Evolutionary conservation across 2,888 invertebrate genomes (phyloP).

Genomic region (Eristalis tenax): DNA sequence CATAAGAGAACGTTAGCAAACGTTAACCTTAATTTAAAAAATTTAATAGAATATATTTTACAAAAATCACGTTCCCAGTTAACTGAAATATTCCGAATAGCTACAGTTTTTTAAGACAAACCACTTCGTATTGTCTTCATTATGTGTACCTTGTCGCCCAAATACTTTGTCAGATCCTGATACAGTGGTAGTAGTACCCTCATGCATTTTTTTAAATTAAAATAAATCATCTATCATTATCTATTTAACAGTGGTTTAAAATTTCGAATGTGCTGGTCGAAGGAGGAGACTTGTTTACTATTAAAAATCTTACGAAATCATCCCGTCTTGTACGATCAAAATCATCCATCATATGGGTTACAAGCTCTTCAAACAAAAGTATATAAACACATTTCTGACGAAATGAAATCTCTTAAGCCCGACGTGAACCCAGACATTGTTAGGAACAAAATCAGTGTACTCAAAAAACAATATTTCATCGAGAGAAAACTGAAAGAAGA

Average conservation of each 20-base stretch:
- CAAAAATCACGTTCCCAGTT: too few relatives aligned
- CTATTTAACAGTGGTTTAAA: background rate
- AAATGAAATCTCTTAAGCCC: background rate
- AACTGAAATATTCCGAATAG: too few relatives aligned
- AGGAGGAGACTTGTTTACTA: background rate
- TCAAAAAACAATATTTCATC: constrained; percentile 6
- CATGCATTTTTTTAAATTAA: too few relatives aligned
- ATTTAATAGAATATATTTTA: too few relatives aligned
- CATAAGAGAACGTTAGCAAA: background rate
- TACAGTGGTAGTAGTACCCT: too few relatives aligned
- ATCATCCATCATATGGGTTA: background rate
- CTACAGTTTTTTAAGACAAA: too few relatives aligned
- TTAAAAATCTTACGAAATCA: background rate
- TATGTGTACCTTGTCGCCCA: too few relatives aligned
- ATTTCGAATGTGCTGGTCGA: background rate
- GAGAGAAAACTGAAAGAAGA: background rate
- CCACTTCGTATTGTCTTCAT: too few relatives aligned
- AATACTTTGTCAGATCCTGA: too few relatives aligned
- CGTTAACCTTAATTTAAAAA: too few relatives aligned
- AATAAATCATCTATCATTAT: too few relatives aligned
- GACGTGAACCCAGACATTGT: background rate
- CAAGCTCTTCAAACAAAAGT: background rate
- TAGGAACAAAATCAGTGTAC: constrained; percentile 9
- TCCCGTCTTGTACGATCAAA: constrained; percentile 13
- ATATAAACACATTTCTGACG: background rate